Base-by-base conservation (phyloP, 2,888 invertebrate species). In the Trachelus iudaicus region DNA sequence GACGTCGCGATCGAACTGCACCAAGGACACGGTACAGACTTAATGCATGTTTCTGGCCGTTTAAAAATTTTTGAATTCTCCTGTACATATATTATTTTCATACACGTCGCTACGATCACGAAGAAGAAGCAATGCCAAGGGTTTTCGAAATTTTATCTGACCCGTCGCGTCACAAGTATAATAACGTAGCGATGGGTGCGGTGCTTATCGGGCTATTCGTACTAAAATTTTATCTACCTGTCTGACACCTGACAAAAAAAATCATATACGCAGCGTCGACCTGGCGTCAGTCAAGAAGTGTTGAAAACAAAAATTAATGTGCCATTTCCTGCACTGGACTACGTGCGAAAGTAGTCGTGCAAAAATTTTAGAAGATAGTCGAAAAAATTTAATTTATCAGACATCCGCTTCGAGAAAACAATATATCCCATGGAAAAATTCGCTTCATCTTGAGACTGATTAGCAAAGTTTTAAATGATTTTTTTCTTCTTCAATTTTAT, bases 221-320 rank as follows among this genome's bases (percentile, higher is more conserved):
- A 85, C 85, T 85, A 87, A 87, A 89, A 86, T 85, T 89, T 90
- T 90, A 90, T 90, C 90, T 88, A 77, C 85, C 85, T 84, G 83
- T 86, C 85, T 86, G 86, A 82, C 85, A 87, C 88, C 87, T 86
- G 86, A 89, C 86, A 85, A 89, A 86, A 88, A n/a, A 87, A 83
- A 81, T 82, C 79, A 79, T 76, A 81, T 73, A 75, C 82, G 80
- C 79, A 76, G 81, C 81, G 80, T 81, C 80, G 77, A 71, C 13
- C 31, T 12, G 71, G 37, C 76, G 73, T 13, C 73, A 9, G 23
- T 56, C 2, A 23, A 56, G 56, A 56, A 23, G 9, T 6, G 9
- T 23, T 56, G 9, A 23, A 56, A 23, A 56, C n/a, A n/a, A 40
- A 23, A 6, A 23, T 2, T 0, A 56, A 23, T 23, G 9, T 56